Conservation (phyloP, 2,888 invertebrate species). For the Saturnia pavonia region DNA sequence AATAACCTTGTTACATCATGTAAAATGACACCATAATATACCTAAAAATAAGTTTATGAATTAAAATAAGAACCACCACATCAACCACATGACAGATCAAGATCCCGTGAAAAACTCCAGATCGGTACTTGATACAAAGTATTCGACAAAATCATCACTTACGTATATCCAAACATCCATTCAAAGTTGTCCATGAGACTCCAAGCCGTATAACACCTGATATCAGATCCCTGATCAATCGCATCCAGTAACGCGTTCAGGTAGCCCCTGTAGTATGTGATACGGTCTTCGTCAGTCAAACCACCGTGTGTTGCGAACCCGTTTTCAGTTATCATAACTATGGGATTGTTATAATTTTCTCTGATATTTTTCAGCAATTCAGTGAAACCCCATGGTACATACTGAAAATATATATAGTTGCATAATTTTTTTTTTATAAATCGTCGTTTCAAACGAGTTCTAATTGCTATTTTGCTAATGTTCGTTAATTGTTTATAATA, state of each 20-base stretch:
- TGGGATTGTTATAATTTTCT: constrained; percentile 71
- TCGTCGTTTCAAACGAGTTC: not conserved
- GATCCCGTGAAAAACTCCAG: too few relatives aligned
- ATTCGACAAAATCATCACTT: constrained; percentile 35
- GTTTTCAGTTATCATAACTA: constrained; percentile 81
- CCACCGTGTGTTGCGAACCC: constrained; percentile 56
- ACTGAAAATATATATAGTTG: constrained; percentile 39
- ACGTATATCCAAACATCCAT: constrained; percentile 80
- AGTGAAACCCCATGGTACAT: constrained; percentile 80
- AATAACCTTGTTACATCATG: too few relatives aligned
- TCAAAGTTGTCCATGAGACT: constrained; percentile 84
- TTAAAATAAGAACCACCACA: too few relatives aligned
- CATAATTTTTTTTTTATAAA: not conserved
- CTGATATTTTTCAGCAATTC: constrained; percentile 75
- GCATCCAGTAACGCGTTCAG: constrained; percentile 64
- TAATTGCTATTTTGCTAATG: not conserved
- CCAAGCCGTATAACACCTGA: constrained; percentile 80
- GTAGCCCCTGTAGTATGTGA: constrained; percentile 58
- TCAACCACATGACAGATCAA: too few relatives aligned
- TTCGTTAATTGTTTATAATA: too few relatives aligned
- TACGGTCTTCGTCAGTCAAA: constrained; percentile 62
- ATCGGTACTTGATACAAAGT: too few relatives aligned
- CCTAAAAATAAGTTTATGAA: too few relatives aligned
- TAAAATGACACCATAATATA: too few relatives aligned
- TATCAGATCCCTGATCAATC: constrained; percentile 62